Conservation (phyloP, 1,140 invertebrate genomes). For the honey bee (Apis mellifera) region Amel_HAv3.1 CM009936.2:13520501-13521000, state of each 20-base stretch:
- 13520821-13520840: conserved; percentile 55
- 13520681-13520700: no score
- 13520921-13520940: conserved; percentile 17
- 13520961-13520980: background rate
- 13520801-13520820: conserved; percentile 61
- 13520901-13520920: conserved; percentile 17
- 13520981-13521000: background rate
- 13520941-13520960: background rate
- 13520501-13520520: no score
- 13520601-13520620: no score
- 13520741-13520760: conserved; percentile 75
- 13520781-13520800: conserved; percentile 61
- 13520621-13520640: no score
- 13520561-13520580: no score
- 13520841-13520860: conserved; percentile 41
- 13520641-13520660: no score
- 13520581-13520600: no score
- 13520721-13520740: conserved; percentile 67
- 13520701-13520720: background rate
- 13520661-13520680: no score
- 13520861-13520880: conserved; percentile 70
- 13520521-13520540: no score
- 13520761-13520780: conserved; percentile 59
- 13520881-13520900: conserved; percentile 63
- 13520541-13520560: no score